phyloP scores from a whole-genome alignment of 1,140 invertebrate species.

The Asbolus verrucosus region DNA sequence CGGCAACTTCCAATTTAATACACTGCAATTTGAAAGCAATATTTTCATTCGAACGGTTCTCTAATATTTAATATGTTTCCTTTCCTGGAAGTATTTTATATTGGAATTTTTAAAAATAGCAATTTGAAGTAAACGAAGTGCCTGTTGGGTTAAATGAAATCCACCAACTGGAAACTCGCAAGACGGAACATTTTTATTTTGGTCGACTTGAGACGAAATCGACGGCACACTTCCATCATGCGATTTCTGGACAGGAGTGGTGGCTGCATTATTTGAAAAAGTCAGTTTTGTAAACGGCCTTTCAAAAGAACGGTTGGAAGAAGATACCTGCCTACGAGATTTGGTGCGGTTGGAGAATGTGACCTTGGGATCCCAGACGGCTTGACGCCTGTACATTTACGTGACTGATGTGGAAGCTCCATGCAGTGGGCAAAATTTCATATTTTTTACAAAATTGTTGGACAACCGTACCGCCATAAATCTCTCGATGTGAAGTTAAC shows the following conservation, averaged over 20 bases:
- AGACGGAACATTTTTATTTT: no score
- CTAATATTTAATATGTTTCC: neutral
- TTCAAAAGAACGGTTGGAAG: no score
- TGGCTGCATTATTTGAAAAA: no score
- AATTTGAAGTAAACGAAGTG: no score
- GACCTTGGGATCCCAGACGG: slow-evolving; percentile 54
- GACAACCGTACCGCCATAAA: slow-evolving; percentile 34
- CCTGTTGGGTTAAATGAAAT: no score
- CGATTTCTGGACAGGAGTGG: no score
- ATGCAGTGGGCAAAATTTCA: slow-evolving; percentile 27
- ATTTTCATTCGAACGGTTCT: slow-evolving; percentile 1
- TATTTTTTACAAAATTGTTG: slow-evolving; percentile 38
- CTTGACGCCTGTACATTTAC: slow-evolving; percentile 53
- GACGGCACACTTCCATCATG: no score
- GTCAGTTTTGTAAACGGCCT: no score
- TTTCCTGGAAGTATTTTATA: neutral
- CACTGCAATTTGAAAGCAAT: slow-evolving; percentile 8
- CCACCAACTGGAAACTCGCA: no score
- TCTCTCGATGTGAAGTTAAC: slow-evolving; percentile 24
- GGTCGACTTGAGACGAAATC: no score
- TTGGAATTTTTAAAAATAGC: neutral
- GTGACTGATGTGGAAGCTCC: slow-evolving; percentile 42
- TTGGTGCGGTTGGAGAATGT: slow-evolving; percentile 21
- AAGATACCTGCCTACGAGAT: no score
- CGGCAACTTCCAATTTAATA: neutral